Evolutionary conservation across 1,140 invertebrate species (phyloP).

Genomic region (Pogonomyrmex barbatus): DNA sequence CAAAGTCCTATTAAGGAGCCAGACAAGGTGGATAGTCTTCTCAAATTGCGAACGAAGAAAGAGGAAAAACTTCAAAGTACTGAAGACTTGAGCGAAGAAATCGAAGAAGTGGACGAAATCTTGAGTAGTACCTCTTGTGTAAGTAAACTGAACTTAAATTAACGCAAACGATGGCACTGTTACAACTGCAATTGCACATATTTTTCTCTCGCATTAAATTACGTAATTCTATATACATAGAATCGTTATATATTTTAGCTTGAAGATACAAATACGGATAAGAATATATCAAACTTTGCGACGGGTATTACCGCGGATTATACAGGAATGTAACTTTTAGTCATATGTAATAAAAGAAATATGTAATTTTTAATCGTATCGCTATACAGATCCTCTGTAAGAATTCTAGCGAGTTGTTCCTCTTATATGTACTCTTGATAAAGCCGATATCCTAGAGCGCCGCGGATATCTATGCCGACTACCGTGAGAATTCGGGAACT

Average conservation of each 20-base stretch:
- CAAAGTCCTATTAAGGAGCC: constrained; percentile 81
- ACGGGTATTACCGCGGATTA: constrained; percentile 79
- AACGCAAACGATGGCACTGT: background rate
- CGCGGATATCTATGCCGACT: constrained; percentile 58
- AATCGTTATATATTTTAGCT: constrained; percentile 80
- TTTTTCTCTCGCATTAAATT: constrained; percentile 40
- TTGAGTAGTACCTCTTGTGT: constrained; percentile 83
- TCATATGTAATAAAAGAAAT: constrained; percentile 1
- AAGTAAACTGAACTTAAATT: constrained; percentile 74
- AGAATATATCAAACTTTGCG: constrained; percentile 82
- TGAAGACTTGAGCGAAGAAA: constrained; percentile 84
- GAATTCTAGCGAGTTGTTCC: constrained; percentile 60
- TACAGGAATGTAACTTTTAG: constrained; percentile 77
- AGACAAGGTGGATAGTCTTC: constrained; percentile 75
- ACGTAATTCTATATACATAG: constrained; percentile 53
- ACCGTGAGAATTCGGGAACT: constrained; percentile 62
- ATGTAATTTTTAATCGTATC: constrained; percentile 74
- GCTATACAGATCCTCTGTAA: constrained; percentile 52
- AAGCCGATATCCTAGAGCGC: constrained; percentile 58
- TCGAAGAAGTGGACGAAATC: constrained; percentile 83
- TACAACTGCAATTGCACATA: constrained; percentile 32
- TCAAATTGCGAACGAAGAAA: constrained; percentile 71
- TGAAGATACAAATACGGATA: constrained; percentile 81
- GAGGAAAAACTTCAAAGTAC: constrained; percentile 80
- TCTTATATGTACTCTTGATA: constrained; percentile 46